phyloP scores from a whole-genome alignment of 2,113 vertebrate genomes.

The Castor canadensis region DNA sequence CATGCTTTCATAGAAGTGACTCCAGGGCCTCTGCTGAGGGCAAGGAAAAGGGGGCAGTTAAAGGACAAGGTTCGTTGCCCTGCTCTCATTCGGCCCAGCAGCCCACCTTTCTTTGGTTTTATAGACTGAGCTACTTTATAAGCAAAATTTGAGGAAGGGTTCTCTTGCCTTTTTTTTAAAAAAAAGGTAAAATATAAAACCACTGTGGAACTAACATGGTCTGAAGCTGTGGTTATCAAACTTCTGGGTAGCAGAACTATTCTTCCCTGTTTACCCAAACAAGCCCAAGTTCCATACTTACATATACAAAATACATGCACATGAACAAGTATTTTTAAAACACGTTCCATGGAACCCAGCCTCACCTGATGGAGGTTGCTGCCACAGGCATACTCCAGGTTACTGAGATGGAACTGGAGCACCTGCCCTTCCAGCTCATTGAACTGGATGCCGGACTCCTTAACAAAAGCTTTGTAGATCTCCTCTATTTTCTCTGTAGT shows the following conservation, averaged over 20 bases:
- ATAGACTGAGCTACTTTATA: not conserved
- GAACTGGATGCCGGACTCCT: slow-evolving; percentile 97
- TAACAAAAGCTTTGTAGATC: slow-evolving; percentile 94
- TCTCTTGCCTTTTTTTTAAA: not conserved
- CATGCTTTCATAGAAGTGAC: not conserved
- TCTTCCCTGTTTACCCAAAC: not conserved
- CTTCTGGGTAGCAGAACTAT: not conserved
- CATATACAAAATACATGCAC: fast-evolving
- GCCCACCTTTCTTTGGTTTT: not conserved
- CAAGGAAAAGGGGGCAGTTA: too few species aligned
- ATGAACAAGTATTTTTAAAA: too few species aligned
- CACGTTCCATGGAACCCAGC: not conserved
- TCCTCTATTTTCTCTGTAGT: slow-evolving; percentile 95
- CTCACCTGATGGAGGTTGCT: slow-evolving; percentile 93
- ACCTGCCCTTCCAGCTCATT: slow-evolving; percentile 95
- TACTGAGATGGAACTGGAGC: slow-evolving; percentile 97
- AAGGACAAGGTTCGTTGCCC: too few species aligned
- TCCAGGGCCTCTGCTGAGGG: not conserved
- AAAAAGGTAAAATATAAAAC: not conserved
- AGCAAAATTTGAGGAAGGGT: not conserved
- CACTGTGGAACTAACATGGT: not conserved
- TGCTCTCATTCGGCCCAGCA: not conserved
- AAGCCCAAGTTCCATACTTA: not conserved
- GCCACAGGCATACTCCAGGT: slow-evolving; percentile 97
- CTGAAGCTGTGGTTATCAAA: not conserved